A percentile compares a stretch with the other conserved stretches of the same genome.
These are phyloP conservation scores for Nymphicus hollandicus DNA, from an alignment of 2,113 vertebrate genomes.

Conservation along the genomic window DNA sequence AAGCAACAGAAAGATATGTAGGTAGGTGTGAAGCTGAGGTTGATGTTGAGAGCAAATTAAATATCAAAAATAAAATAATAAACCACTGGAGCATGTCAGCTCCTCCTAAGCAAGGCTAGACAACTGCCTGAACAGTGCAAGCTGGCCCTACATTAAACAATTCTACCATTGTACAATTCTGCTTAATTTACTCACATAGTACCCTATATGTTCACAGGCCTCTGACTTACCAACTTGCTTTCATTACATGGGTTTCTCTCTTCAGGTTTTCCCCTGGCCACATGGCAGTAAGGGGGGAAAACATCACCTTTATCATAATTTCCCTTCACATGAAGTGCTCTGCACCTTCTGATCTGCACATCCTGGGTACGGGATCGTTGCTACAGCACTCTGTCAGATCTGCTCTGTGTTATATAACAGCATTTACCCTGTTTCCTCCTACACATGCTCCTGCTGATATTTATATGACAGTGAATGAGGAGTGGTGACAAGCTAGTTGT, in stretches of 20 bases:
- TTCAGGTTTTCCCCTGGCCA: neutral
- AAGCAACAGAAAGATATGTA: neutral
- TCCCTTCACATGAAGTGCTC: neutral
- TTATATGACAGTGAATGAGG: neutral
- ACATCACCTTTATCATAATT: neutral
- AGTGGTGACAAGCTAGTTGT: neutral
- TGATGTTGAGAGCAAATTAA: neutral
- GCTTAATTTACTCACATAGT: neutral
- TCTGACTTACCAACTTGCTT: neutral
- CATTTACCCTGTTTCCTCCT: neutral
- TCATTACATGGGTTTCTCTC: neutral
- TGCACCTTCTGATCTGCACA: neutral
- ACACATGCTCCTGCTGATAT: neutral
- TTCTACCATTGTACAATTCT: neutral
- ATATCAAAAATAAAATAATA: neutral
- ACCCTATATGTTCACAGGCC: neutral
- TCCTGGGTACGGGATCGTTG: neutral
- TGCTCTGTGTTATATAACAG: neutral
- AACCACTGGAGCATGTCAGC: neutral
- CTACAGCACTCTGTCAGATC: neutral
- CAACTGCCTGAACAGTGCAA: neutral
- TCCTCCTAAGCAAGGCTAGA: neutral
- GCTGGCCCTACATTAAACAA: rapidly evolving
- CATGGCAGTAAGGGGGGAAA: neutral
- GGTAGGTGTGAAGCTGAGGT: neutral